Evolutionary conservation across 2,888 invertebrate genomes (phyloP), one percentile per base, ranked within the genome.

Genomic region (Molorchus minor): DNA sequence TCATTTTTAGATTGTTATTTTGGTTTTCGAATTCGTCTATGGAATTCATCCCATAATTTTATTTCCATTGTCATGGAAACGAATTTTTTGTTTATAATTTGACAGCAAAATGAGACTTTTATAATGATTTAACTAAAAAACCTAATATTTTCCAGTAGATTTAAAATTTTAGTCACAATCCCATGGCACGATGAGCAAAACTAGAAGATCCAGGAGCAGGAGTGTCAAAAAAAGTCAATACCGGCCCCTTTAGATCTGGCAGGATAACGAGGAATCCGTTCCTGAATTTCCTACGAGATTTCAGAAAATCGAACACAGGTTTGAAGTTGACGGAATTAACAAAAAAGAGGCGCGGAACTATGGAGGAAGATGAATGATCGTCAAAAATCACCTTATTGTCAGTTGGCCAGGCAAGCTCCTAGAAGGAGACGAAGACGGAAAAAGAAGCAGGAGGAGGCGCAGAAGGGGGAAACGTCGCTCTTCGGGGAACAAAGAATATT

Each of bases 211-310:
- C 16, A 25, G 41, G 41, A 52, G 52, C 20, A 3, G 13, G 7
- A 52, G 30, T 41, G 20, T 29, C 3, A 40, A 36, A 30, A 19
- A 41, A 29, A n/a, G 21, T 21, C n/a, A 3, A 12, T 12, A 19
- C 20, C 3, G 13, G 29, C 10, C 35, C 36, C 1, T 45, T 16
- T 25, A 54, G 47, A 47, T 51, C 54, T 3, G 64, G 66, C 12
- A 61, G 45, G 47, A 36, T 69, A 25, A 67, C 69, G 3, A 54
- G 63, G 25, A 72, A 70, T 38, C 72, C 71, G 0, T 72, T 69
- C 53, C 41, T 72, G 21, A 72, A 72, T 41, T 72, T 72, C 46
- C 25, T 72, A 51, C 44, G 66, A 29, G 68, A 71, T 41, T 72
- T 67, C 46, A 59, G 70, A 35, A 64, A 55, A 49, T 47, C 55